phyloP scores from a whole-genome alignment of 2,797 vertebrate species.

The Lophotriccus pileatus region DNA sequence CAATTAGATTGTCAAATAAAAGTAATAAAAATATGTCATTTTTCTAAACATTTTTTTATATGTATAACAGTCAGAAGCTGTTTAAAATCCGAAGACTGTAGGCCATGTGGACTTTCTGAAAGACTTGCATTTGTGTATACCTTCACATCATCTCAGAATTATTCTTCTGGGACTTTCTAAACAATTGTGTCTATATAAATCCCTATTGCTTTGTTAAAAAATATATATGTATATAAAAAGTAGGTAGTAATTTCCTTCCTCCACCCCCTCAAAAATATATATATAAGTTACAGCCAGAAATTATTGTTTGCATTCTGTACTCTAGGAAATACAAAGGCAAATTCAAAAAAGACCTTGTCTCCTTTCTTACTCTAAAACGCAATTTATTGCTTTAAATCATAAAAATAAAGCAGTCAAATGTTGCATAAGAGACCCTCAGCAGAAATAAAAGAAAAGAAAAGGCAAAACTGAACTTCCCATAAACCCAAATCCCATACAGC shows the following conservation, averaged over 20 bases:
- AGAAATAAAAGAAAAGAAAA: conserved; percentile 69
- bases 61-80: conserved; percentile 24
- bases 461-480: conserved; percentile 65
- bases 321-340: conserved; percentile 65
- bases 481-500: conserved; percentile 63
- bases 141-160: conserved; percentile 58
- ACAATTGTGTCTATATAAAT: conserved; percentile 66
- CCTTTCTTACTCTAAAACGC: conserved; percentile 57
- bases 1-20: conserved; percentile 36
- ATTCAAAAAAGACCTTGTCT: conserved; percentile 60
- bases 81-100: conserved; percentile 46
- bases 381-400: conserved; percentile 69
- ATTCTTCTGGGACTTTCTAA: conserved; percentile 61
- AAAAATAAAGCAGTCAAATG: conserved; percentile 67
- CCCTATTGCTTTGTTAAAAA: conserved; percentile 69
- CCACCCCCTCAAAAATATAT: conserved; percentile 53
- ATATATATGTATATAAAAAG: conserved; percentile 66
- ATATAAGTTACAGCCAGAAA: conserved; percentile 64
- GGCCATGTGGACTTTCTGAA: conserved; percentile 48
- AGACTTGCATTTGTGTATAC: conserved; percentile 38
- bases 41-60: conserved; percentile 13
- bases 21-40: conserved; percentile 35
- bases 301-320: conserved; percentile 64
- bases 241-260: conserved; percentile 67
- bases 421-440: conserved; percentile 63